Percentiles rank a stretch among this genome's conserved stretches.
These are phyloP conservation scores for Cepaea hortensis DNA, from an alignment of 2,888 invertebrate species.

Conservation along the genomic window DNA sequence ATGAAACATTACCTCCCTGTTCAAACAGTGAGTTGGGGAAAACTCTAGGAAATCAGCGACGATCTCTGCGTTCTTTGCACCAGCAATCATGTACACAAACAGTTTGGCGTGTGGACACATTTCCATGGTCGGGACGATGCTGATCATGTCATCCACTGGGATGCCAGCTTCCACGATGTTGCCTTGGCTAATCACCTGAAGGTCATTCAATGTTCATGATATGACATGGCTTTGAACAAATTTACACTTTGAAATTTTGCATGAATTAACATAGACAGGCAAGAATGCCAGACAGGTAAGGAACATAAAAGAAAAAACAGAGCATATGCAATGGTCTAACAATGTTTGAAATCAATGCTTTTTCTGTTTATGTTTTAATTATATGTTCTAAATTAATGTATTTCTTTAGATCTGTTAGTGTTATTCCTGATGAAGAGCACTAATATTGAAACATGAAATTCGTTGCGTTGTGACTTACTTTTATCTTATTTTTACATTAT, in stretches of 20 bases:
- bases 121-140: conserved; percentile 81
- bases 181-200: conserved; percentile 38
- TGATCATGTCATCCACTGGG: neutral
- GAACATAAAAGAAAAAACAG: too few relatives aligned
- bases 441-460: too few relatives aligned
- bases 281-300: too few relatives aligned
- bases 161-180: conserved; percentile 4
- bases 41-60: conserved; percentile 82
- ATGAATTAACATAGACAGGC: too few relatives aligned
- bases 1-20: conserved; percentile 20
- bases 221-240: neutral
- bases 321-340: too few relatives aligned
- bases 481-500: too few relatives aligned
- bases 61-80: conserved; percentile 77
- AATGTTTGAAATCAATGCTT: too few relatives aligned
- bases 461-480: too few relatives aligned
- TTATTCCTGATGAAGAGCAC: too few relatives aligned
- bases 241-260: neutral
- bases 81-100: conserved; percentile 82
- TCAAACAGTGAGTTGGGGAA: neutral
- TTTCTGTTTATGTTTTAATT: too few relatives aligned
- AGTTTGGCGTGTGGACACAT: conserved; percentile 85
- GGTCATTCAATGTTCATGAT: neutral
- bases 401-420: too few relatives aligned
- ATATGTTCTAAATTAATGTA: too few relatives aligned